phyloP scores from a whole-genome alignment of 2,888 invertebrate genomes.

The Pandemis heparana region DNA sequence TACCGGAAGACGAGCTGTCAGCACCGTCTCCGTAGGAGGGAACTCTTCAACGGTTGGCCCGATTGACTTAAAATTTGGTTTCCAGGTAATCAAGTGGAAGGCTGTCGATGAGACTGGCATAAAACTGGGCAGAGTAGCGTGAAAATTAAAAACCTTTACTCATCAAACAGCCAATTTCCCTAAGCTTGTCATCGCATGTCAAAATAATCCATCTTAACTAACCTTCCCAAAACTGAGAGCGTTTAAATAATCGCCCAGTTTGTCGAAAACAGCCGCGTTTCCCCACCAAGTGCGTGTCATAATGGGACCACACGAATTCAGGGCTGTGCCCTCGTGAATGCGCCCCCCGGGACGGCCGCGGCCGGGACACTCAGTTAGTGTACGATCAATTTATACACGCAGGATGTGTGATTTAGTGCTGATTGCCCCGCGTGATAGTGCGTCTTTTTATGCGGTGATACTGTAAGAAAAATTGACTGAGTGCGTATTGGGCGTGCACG shows the following conservation, averaged over 20 bases:
- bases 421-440: conserved; percentile 30
- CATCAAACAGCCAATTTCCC: no score
- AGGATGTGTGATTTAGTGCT: conserved; percentile 32
- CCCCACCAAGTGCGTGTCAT: neutral
- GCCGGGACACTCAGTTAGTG: conserved; percentile 29
- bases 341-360: conserved; percentile 6
- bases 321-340: conserved; percentile 17
- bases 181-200: no score
- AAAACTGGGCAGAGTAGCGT: no score
- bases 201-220: no score
- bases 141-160: no score
- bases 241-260: neutral
- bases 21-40: no score
- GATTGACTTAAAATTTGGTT: no score
- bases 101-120: no score
- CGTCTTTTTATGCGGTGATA: conserved; percentile 23
- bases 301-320: conserved; percentile 24
- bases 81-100: no score
- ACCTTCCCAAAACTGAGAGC: neutral
- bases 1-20: no score
- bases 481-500: no score
- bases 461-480: neutral
- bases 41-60: no score
- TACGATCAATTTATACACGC: conserved; percentile 29
- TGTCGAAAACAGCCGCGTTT: conserved; percentile 2